phyloP scores from a whole-genome alignment of 92 coral and sea anemone genomes.

The Paragorgia papillata region DNA sequence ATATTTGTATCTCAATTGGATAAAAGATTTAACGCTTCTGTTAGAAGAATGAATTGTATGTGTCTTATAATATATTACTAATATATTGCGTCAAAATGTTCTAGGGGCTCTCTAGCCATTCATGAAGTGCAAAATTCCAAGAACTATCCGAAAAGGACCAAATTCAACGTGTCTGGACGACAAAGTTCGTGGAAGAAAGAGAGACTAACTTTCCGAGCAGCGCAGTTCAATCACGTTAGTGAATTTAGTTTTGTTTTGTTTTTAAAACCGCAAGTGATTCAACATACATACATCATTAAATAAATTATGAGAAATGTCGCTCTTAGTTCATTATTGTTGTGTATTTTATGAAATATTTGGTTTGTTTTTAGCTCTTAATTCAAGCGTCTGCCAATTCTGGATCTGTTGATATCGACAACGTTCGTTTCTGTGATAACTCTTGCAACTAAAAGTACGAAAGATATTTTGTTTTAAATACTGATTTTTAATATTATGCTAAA shows the following conservation, averaged over 20 bases:
- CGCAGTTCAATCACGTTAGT: slow-evolving; percentile 67
- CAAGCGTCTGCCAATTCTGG: slow-evolving; percentile 51
- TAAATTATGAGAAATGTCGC: background rate
- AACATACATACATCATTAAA: no score
- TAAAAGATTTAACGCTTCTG: no score
- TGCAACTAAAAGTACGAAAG: slow-evolving; percentile 28
- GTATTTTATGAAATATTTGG: background rate
- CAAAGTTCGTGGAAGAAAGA: slow-evolving; percentile 68
- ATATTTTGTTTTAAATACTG: no score
- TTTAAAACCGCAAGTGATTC: no score
- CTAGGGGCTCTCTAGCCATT: slow-evolving; percentile 59
- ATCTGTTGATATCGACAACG: slow-evolving; percentile 40
- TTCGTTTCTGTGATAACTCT: slow-evolving; percentile 22
- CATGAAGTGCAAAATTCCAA: slow-evolving; percentile 55
- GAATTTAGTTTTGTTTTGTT: background rate
- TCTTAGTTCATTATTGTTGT: background rate
- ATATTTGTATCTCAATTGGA: no score
- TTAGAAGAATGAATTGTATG: no score
- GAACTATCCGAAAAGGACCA: slow-evolving; percentile 31
- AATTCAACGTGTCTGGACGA: slow-evolving; percentile 30
- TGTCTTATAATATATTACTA: no score
- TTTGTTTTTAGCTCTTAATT: slow-evolving; percentile 58
- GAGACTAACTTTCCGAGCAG: slow-evolving; percentile 57
- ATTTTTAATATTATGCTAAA: no score
- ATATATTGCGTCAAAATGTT: background rate